Evolutionary conservation across 2,113 vertebrate genomes (phyloP).

Genomic region (Synchiropus splendidus): DNA sequence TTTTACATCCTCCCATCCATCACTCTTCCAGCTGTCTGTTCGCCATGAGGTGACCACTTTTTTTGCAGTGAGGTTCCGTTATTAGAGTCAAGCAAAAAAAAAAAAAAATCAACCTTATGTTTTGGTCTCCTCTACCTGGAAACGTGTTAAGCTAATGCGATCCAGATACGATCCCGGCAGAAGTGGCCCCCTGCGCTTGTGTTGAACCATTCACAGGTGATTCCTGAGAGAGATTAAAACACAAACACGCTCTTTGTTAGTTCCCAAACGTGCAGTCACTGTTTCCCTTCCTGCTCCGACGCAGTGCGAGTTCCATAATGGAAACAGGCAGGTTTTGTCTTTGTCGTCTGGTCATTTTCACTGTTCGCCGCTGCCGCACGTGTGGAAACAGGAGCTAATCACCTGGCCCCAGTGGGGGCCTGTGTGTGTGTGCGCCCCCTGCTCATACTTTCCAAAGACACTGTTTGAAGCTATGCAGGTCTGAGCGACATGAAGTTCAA

Average conservation of each 20-base stretch:
- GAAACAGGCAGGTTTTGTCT: conserved; percentile 36
- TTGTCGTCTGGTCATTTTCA: conserved; percentile 48
- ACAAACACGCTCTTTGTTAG: conserved; percentile 36
- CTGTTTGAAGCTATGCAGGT: too few species aligned
- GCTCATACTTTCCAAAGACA: conserved; percentile 25
- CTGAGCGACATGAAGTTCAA: too few species aligned
- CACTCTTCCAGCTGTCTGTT: too few species aligned
- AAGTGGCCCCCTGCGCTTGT: conserved; percentile 9
- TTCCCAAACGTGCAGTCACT: conserved; percentile 32
- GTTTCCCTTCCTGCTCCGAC: conserved; percentile 20
- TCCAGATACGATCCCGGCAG: conserved; percentile 17
- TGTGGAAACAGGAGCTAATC: conserved; percentile 48
- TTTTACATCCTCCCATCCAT: background rate
- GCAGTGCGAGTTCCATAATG: conserved; percentile 26
- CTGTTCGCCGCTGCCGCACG: conserved; percentile 28
- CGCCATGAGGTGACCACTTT: too few species aligned
- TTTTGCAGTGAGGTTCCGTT: too few species aligned
- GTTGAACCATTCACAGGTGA: conserved; percentile 39
- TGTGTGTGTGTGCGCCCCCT: background rate
- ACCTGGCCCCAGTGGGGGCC: conserved; percentile 6
- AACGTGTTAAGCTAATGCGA: conserved; percentile 13
- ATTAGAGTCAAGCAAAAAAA: too few species aligned
- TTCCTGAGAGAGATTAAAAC: conserved; percentile 21
- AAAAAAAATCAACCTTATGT: too few species aligned
- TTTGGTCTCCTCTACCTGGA: background rate